Conservation (phyloP, 2,888 invertebrate genomes). For the Chrysolina haemoptera region DNA sequence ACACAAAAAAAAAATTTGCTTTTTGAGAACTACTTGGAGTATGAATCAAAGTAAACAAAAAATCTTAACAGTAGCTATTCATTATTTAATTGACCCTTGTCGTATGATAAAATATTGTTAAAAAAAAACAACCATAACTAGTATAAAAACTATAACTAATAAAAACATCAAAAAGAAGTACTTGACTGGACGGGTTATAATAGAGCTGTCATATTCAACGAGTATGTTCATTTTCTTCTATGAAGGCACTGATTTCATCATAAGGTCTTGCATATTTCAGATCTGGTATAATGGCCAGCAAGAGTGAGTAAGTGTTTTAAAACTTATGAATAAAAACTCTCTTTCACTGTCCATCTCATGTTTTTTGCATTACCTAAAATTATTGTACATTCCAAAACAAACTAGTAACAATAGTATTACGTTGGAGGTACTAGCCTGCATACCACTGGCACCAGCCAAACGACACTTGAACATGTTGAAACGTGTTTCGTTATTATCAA, state of each 20-base stretch:
- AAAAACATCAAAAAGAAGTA: constrained; percentile 45
- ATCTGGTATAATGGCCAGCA: constrained; percentile 29
- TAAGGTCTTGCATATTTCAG: constrained; percentile 42
- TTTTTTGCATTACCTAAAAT: constrained; percentile 36
- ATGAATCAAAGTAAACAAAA: not conserved
- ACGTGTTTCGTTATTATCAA: constrained; percentile 85
- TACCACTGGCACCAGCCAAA: constrained; percentile 84
- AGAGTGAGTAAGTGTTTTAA: not conserved
- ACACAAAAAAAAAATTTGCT: too few species aligned
- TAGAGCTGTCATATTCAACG: constrained; percentile 16
- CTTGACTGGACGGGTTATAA: constrained; percentile 48
- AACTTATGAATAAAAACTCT: not conserved
- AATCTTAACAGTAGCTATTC: not conserved
- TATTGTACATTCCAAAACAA: constrained; percentile 40
- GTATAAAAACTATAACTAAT: constrained; percentile 33
- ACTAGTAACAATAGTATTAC: constrained; percentile 47
- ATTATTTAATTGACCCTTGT: constrained; percentile 32
- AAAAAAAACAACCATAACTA: constrained; percentile 39
- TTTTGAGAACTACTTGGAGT: too few species aligned
- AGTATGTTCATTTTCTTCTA: constrained; percentile 8
- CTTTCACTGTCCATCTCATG: not conserved
- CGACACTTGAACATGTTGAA: constrained; percentile 95
- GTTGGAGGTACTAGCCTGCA: constrained; percentile 74
- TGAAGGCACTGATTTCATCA: constrained; percentile 40
- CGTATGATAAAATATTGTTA: constrained; percentile 27